Percentiles rank a stretch among this genome's conserved stretches.
These are phyloP conservation scores for Lacanobia wlatinum DNA, from an alignment of 2,888 invertebrate genomes.

Conservation along the genomic window DNA sequence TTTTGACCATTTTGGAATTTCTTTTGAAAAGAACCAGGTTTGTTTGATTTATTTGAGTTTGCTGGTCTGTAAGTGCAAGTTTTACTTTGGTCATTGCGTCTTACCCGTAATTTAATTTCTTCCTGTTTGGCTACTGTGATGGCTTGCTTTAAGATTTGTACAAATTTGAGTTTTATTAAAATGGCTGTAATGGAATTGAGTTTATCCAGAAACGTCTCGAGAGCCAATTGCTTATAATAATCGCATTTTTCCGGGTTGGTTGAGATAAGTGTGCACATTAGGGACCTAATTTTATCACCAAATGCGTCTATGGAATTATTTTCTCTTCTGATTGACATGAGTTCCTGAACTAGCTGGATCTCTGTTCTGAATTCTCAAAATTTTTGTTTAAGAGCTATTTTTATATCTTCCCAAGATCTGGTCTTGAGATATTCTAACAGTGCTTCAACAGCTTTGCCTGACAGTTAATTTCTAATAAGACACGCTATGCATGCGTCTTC, in stretches of 20 bases:
- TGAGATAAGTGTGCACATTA: constrained; percentile 50
- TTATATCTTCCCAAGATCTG: constrained; percentile 43
- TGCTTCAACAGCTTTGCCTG: constrained; percentile 16
- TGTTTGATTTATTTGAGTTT: not conserved
- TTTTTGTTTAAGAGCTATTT: constrained; percentile 36
- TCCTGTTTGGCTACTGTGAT: not conserved
- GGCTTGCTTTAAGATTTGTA: not conserved
- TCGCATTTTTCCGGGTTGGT: constrained; percentile 25
- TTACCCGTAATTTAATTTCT: not conserved
- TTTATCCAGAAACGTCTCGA: constrained; percentile 53
- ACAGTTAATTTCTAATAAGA: not conserved
- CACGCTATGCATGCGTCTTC: constrained; percentile 47
- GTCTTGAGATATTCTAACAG: constrained; percentile 12
- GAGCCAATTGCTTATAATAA: constrained; percentile 61
- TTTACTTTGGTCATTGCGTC: not conserved
- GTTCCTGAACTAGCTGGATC: constrained; percentile 25
- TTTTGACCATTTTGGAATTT: not conserved
- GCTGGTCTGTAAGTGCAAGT: not conserved
- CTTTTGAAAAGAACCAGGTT: not conserved
- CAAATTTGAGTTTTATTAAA: not conserved
- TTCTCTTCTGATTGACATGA: constrained; percentile 41
- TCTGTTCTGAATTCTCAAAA: constrained; percentile 54
- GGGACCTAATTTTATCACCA: constrained; percentile 44
- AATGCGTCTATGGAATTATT: constrained; percentile 32
- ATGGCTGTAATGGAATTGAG: constrained; percentile 49